Conservation (phyloP, 2,113 vertebrate species). For the Serilophus lunatus region DNA sequence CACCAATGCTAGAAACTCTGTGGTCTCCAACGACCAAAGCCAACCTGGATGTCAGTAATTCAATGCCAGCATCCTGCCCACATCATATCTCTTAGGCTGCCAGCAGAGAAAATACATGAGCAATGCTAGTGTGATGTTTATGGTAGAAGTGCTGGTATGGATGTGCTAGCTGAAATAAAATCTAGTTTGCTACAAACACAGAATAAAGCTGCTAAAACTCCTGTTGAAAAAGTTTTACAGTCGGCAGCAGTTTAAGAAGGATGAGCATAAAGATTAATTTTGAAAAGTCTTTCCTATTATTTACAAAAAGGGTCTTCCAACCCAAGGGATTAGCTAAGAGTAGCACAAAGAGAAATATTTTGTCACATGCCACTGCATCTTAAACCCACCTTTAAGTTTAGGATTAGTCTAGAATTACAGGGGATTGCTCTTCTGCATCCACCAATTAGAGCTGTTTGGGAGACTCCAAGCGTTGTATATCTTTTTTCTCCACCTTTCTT, state of each 20-base stretch:
- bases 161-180: background rate
- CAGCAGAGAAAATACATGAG: background rate
- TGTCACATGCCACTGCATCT: background rate
- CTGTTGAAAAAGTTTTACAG: background rate
- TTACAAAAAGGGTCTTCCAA: background rate
- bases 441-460: rapidly evolving
- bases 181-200: background rate
- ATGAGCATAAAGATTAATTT: background rate
- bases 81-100: background rate
- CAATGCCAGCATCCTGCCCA: background rate
- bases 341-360: background rate
- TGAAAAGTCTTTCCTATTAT: background rate
- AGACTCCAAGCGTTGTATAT: rapidly evolving
- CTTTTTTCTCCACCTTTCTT: background rate
- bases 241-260: background rate
- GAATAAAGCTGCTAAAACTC: background rate
- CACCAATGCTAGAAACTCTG: background rate
- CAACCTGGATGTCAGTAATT: background rate
- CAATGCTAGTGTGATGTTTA: rapidly evolving
- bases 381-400: background rate
- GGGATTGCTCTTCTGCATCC: background rate
- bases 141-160: background rate
- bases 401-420: background rate
- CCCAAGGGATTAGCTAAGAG: background rate
- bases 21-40: background rate